These are phyloP conservation scores for Apodemus speciosus DNA, from an alignment of 2,113 vertebrate genomes.

Conservation along the genomic window DNA sequence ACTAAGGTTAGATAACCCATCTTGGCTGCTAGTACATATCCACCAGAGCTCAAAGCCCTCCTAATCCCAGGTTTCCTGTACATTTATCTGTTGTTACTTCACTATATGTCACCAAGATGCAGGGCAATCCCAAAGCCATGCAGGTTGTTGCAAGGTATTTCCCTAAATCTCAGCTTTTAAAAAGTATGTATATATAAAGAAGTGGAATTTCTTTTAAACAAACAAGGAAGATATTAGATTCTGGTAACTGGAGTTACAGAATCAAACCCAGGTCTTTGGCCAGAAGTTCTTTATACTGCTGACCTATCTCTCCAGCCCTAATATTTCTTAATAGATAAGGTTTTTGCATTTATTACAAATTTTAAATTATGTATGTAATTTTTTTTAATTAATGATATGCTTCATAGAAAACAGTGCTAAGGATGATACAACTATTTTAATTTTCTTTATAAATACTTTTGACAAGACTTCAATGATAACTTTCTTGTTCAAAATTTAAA, in stretches of 20 bases:
- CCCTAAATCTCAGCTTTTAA: neutral
- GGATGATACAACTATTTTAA: neutral
- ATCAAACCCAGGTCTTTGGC: neutral
- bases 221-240: neutral
- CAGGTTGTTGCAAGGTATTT: neutral
- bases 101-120: neutral
- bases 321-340: neutral
- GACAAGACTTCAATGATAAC: conserved; percentile 35
- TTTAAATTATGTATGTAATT: neutral
- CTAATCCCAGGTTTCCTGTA: neutral
- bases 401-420: neutral
- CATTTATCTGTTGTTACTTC: neutral
- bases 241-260: neutral
- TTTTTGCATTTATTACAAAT: neutral
- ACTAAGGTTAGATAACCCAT: neutral
- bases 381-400: neutral
- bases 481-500: conserved; percentile 34
- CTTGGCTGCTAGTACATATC: neutral
- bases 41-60: neutral
- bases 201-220: neutral
- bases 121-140: neutral
- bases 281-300: neutral
- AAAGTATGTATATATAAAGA: too few species aligned
- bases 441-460: conserved; percentile 29
- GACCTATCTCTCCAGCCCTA: neutral